Conservation (phyloP, 2,888 invertebrate genomes). For the Pomacea canaliculata region DNA sequence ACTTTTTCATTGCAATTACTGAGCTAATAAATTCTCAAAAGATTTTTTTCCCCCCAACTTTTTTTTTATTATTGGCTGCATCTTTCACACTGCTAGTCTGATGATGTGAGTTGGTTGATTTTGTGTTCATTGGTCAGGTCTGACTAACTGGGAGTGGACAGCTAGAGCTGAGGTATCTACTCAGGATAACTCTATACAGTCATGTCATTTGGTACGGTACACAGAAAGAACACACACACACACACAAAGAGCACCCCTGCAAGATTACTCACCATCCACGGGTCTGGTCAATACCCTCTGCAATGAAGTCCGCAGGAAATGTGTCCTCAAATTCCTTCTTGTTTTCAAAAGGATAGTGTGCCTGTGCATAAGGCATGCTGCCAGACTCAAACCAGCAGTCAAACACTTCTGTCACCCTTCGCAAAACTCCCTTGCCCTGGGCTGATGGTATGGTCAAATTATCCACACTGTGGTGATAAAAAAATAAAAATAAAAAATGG, state of each 20-base stretch:
- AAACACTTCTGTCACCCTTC: constrained; percentile 92
- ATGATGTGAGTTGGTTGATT: no score
- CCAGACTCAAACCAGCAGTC: constrained; percentile 99
- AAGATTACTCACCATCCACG: constrained; percentile 82
- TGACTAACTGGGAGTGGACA: no score
- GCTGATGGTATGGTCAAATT: constrained; percentile 91
- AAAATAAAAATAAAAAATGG: neutral
- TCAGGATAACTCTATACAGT: no score
- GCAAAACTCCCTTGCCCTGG: constrained; percentile 85
- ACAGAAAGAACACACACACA: no score
- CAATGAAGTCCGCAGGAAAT: constrained; percentile 99
- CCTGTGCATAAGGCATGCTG: constrained; percentile 92
- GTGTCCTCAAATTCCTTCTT: constrained; percentile 75
- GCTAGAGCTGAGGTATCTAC: no score
- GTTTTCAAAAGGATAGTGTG: constrained; percentile 91
- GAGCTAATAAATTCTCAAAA: no score
- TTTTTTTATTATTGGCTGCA: no score
- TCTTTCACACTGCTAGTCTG: no score
- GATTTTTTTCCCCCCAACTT: no score
- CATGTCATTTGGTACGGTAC: no score
- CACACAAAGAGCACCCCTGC: neutral
- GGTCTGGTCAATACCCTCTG: constrained; percentile 99
- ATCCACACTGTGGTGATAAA: constrained; percentile 79
- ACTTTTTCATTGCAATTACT: no score
- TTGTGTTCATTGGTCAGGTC: no score